These are phyloP conservation scores for Patagioenas fasciata DNA, from an alignment of 2,113 vertebrate species.

Conservation along the genomic window DNA sequence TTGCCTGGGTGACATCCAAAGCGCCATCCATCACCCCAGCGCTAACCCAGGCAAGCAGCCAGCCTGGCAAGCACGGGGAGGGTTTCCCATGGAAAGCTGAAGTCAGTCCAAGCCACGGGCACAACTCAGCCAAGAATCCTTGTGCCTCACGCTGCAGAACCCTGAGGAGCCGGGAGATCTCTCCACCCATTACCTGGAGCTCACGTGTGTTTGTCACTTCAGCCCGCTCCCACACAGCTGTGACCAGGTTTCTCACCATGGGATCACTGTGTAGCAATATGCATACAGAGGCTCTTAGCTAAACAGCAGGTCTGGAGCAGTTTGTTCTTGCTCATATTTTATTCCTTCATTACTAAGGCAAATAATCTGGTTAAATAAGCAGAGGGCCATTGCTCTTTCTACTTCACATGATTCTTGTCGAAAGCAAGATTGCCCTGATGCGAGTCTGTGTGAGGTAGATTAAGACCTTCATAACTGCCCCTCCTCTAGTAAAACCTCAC, in stretches of 20 bases:
- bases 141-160: neutral
- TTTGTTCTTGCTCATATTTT: neutral
- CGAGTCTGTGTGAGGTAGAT: neutral
- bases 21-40: slow-evolving; percentile 17
- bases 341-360: neutral
- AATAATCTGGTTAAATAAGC: neutral
- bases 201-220: neutral
- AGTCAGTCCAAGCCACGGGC: neutral
- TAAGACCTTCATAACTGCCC: neutral
- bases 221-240: neutral
- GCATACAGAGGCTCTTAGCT: neutral
- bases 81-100: slow-evolving; percentile 34
- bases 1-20: slow-evolving; percentile 21
- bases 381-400: neutral
- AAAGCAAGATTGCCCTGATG: neutral
- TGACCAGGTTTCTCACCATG: neutral
- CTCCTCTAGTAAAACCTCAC: neutral
- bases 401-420: neutral
- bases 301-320: neutral
- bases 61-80: neutral
- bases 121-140: neutral
- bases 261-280: neutral
- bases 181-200: neutral
- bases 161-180: neutral
- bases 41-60: slow-evolving; percentile 8